Evolutionary conservation across 2,113 vertebrate genomes (phyloP).

Genomic region (Alethe castanea): DNA sequence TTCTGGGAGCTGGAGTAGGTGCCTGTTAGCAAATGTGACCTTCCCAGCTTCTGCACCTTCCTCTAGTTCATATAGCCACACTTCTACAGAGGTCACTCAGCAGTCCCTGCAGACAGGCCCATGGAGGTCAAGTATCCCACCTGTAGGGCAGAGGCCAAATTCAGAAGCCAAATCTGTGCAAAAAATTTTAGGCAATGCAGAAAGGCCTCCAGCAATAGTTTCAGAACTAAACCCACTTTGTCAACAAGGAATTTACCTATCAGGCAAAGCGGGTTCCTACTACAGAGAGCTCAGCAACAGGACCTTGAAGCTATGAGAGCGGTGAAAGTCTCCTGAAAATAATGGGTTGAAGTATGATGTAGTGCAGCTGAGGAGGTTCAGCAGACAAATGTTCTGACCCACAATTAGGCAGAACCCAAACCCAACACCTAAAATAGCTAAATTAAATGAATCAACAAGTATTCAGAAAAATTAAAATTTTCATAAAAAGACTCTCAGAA

Average conservation of each 20-base stretch:
- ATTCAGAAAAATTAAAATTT: neutral
- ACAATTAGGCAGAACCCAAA: neutral
- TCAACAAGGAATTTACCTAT: neutral
- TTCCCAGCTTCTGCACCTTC: neutral
- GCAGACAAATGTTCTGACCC: neutral
- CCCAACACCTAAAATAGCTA: neutral
- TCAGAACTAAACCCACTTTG: neutral
- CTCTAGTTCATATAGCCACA: neutral
- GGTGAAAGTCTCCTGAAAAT: neutral
- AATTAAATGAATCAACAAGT: neutral
- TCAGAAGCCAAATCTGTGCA: neutral
- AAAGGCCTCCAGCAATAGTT: neutral
- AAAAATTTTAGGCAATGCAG: neutral
- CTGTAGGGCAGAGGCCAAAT: neutral
- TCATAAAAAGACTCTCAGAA: neutral
- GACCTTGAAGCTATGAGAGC: neutral
- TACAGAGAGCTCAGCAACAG: neutral
- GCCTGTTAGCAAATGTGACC: neutral
- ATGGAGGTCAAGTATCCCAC: neutral
- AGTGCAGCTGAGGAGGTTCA: neutral
- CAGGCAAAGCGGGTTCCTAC: neutral
- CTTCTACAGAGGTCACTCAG: neutral
- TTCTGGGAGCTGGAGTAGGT: neutral
- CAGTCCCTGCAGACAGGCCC: neutral
- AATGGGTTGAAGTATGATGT: neutral